Evolutionary conservation across 2,113 vertebrate species (phyloP).

Genomic region (Tyto alba): DNA sequence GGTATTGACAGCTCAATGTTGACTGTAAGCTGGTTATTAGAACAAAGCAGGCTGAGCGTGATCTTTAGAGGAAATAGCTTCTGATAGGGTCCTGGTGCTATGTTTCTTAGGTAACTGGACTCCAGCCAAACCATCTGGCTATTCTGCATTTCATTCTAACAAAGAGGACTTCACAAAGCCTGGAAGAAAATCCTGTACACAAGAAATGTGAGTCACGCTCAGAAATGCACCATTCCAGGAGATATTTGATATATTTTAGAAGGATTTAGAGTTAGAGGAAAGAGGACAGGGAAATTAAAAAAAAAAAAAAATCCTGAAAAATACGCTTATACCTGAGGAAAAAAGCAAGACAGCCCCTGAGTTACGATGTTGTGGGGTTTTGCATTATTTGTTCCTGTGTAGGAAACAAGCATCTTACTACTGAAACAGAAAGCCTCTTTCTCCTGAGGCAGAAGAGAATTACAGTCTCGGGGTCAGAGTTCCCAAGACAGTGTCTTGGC

Average conservation of each 20-base stretch:
- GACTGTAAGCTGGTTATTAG: slow-evolving; percentile 42
- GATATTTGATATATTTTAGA: neutral
- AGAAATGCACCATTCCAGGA: neutral
- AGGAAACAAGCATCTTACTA: neutral
- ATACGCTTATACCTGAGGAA: neutral
- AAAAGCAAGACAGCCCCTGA: neutral
- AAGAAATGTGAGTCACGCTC: neutral
- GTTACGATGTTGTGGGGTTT: neutral
- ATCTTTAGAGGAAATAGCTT: slow-evolving; percentile 53
- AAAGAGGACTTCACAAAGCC: slow-evolving; percentile 40
- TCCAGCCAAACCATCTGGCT: slow-evolving; percentile 53
- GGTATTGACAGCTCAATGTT: slow-evolving; percentile 25
- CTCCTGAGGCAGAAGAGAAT: neutral
- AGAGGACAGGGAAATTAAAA: neutral
- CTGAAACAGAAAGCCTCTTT: neutral
- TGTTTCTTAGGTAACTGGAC: slow-evolving; percentile 50
- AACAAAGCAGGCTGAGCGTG: neutral
- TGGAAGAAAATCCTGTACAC: slow-evolving; percentile 12
- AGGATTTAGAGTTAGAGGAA: neutral
- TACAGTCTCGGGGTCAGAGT: neutral
- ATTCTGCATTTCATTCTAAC: slow-evolving; percentile 57
- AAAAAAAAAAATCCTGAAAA: neutral
- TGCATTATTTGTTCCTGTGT: neutral
- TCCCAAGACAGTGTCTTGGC: neutral
- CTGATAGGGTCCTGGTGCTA: slow-evolving; percentile 14